These are phyloP conservation scores for Dryococelus australis DNA, from an alignment of 2,888 invertebrate genomes.

Conservation along the genomic window DNA sequence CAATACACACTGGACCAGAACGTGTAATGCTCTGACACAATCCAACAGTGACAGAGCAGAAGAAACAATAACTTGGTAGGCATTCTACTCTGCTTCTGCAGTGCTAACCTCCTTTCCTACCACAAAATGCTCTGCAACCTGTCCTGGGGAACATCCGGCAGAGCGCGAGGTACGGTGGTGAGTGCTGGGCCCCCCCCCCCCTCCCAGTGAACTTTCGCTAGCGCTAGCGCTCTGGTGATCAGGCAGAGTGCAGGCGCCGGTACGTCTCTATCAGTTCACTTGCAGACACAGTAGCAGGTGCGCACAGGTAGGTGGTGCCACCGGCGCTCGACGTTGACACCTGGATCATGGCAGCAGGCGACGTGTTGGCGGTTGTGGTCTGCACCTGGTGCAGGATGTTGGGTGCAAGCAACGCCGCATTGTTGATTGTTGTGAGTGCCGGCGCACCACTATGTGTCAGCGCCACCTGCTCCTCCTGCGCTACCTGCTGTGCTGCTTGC, in stretches of 20 bases:
- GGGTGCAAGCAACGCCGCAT: slow-evolving; percentile 42
- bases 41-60: too few species aligned
- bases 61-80: too few species aligned
- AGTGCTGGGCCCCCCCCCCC: not conserved
- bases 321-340: slow-evolving; percentile 39
- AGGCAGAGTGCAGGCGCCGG: slow-evolving; percentile 43
- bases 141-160: too few species aligned
- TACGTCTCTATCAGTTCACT: slow-evolving; percentile 45
- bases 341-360: slow-evolving; percentile 39
- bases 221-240: slow-evolving; percentile 30
- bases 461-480: slow-evolving; percentile 28
- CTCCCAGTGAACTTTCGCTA: not conserved
- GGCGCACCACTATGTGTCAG: slow-evolving; percentile 29
- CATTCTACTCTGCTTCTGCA: too few species aligned
- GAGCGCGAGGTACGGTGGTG: too few species aligned
- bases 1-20: too few species aligned
- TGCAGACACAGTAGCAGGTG: slow-evolving; percentile 38
- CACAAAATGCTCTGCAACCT: too few species aligned
- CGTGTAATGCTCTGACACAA: too few species aligned
- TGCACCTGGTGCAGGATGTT: slow-evolving; percentile 43
- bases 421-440: slow-evolving; percentile 45
- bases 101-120: too few species aligned
- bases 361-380: slow-evolving; percentile 28
- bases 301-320: slow-evolving; percentile 42
- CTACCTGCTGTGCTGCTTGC: slow-evolving; percentile 23